Evolutionary conservation across 2,113 vertebrate genomes (phyloP).

Genomic region (Thryonomys swinderianus): DNA sequence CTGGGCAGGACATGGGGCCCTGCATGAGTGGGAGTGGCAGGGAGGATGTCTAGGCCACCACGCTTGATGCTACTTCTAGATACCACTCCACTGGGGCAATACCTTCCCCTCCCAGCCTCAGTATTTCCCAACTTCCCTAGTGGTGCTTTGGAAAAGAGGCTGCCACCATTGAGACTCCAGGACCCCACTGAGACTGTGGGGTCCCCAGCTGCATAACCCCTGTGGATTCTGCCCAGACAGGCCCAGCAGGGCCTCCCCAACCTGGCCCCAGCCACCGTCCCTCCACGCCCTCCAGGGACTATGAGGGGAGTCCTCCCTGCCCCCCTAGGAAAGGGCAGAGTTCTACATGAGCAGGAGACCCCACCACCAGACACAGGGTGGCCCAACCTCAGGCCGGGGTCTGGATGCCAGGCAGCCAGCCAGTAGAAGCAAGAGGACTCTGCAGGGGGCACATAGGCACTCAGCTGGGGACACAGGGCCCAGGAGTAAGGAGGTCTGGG

Average conservation of each 20-base stretch:
- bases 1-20: background rate
- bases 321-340: background rate
- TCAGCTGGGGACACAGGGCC: background rate
- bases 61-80: background rate
- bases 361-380: background rate
- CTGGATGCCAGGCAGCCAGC: background rate
- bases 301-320: background rate
- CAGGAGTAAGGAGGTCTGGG: background rate
- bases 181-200: background rate
- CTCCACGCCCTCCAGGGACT: background rate
- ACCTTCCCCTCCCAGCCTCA: background rate
- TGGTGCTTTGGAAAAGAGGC: background rate
- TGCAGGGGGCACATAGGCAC: background rate
- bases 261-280: background rate
- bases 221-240: background rate
- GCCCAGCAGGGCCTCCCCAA: too few relatives aligned
- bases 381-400: background rate
- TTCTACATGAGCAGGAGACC: background rate
- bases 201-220: background rate
- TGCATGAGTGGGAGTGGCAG: accelerated
- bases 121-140: background rate
- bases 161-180: background rate
- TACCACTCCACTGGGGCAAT: background rate
- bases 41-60: background rate
- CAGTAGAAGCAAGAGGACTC: background rate